phyloP scores from a whole-genome alignment of 2,113 vertebrate genomes.

The Athene noctua region DNA sequence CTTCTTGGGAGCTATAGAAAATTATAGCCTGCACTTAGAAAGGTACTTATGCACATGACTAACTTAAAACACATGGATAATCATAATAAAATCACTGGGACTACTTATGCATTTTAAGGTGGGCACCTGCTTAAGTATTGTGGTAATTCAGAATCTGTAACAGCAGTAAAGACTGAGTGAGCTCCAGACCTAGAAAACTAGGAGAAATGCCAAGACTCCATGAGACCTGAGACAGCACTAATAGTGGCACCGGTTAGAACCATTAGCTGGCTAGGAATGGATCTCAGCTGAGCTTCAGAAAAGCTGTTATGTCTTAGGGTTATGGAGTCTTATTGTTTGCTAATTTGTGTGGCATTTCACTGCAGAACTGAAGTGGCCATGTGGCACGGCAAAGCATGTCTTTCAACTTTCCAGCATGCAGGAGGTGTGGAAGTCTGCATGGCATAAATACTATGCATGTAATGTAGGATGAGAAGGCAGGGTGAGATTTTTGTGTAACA shows the following conservation, averaged over 20 bases:
- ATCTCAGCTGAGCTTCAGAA: constrained; percentile 44
- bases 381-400: not conserved
- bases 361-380: not conserved
- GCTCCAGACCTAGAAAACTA: constrained; percentile 21
- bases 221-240: not conserved
- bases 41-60: not conserved
- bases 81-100: not conserved
- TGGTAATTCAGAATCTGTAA: not conserved
- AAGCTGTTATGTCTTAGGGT: not conserved
- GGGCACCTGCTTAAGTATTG: constrained; percentile 23
- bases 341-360: not conserved
- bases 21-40: not conserved
- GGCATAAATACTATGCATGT: not conserved
- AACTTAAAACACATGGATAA: not conserved
- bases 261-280: constrained; percentile 31
- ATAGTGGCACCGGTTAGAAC: constrained; percentile 27
- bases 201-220: constrained; percentile 21
- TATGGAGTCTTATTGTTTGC: not conserved
- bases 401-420: not conserved
- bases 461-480: not conserved
- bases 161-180: not conserved
- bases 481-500: not conserved
- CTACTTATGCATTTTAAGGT: not conserved
- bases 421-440: not conserved
- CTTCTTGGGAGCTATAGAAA: not conserved